Base-by-base conservation (phyloP, 1,140 invertebrate genomes). In the Heliothis subflexa region DNA sequence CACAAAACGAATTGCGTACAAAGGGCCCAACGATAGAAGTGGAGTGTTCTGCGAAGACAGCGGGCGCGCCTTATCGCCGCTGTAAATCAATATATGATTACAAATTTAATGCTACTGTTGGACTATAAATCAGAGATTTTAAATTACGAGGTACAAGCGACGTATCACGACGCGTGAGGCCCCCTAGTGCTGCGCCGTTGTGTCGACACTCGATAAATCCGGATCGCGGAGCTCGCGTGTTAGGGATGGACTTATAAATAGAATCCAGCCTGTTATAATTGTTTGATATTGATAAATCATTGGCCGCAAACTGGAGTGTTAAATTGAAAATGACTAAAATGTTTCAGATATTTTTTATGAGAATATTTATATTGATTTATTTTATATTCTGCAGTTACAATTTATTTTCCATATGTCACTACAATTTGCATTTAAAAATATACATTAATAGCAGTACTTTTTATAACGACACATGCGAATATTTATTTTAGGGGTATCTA, bases 31-130 rank as follows among this genome's bases (percentile, higher is more conserved):
- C 85, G 87, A 88, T 90, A 89, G 90, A 88, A 79, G 85, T 77
- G 79, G 59, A 75, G 73, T 75, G 83, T 93, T 94, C 92, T 79
- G 71, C 80, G 92, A 94, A 93, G 88, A 83, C 89, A 83, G 88
- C 90, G 83, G 90, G 91, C 86, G 88, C 85, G 84, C 84, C 89
- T 91, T 94, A 94, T 94, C 93, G 91, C 70, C 57, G 87, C 88
- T 92, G 91, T 94, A 94, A 94, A 94, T 94, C 93, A 94, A 94
- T 93, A 94, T 94, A 93, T 93, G 93, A 94, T 94, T 94, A 94
- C 93, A 94, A 94, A 94, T 94, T 94, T 94, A 94, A 93, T 94
- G 93, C 93, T 94, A 94, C 93, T 90, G 93, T 94, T 93, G 91
- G 84, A 86, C 88, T 90, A 93, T 94, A 94, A 94, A 94, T 93